A percentile compares a stretch with the other conserved stretches of the same genome.
Evolutionary conservation across 2,797 vertebrate species (phyloP).

Genomic region (Enteromius mattozi): DNA sequence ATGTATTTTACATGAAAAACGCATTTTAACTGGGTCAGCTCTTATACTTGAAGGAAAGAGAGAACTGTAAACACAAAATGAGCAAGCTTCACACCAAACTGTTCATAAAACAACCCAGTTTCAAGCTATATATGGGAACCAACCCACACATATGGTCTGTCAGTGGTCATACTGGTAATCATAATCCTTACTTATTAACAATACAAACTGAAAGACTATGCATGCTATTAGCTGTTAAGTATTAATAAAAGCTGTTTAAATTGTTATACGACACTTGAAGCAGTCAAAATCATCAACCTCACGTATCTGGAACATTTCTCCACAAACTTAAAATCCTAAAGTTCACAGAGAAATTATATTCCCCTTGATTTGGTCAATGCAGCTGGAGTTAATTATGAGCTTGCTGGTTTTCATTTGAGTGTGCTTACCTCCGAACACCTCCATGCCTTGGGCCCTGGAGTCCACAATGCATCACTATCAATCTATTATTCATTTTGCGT

Average conservation of each 20-base stretch:
- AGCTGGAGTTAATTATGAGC: slow-evolving; percentile 29
- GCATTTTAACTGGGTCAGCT: background rate
- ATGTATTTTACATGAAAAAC: background rate
- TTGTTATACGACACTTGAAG: background rate
- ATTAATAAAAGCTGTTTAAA: slow-evolving; percentile 14
- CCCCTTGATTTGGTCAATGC: background rate
- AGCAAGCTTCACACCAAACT: background rate
- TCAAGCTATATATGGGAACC: background rate
- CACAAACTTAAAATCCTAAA: background rate
- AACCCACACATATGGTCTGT: background rate
- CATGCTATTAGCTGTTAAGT: background rate
- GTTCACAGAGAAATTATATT: background rate
- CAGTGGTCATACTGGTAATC: background rate
- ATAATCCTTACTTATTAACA: background rate
- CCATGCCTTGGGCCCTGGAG: background rate
- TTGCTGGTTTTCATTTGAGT: slow-evolving; percentile 11
- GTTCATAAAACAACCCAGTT: background rate
- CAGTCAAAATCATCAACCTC: background rate
- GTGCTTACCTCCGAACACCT: slow-evolving; percentile 1
- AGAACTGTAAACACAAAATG: background rate
- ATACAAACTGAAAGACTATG: background rate
- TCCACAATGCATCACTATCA: slow-evolving; percentile 13
- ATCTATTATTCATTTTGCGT: slow-evolving; percentile 43
- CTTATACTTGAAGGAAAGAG: background rate
- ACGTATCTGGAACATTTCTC: background rate